Percentiles rank a stretch among this genome's conserved stretches.
Evolutionary conservation across 2,888 invertebrate species (phyloP).

Genomic region (Rhamnusium bicolor): DNA sequence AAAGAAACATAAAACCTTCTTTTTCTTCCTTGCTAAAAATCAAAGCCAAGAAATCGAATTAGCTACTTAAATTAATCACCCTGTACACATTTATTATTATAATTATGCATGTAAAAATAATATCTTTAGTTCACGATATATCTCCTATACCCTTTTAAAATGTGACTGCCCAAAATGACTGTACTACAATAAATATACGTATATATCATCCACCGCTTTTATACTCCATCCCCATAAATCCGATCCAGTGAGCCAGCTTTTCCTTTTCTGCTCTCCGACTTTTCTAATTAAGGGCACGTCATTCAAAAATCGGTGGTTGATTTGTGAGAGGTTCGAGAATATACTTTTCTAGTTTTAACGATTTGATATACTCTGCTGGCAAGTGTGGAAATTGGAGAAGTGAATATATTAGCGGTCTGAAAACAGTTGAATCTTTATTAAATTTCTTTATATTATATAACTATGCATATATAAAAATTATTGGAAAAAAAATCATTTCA

Average conservation of each 20-base stretch:
- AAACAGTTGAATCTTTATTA: conserved; percentile 4
- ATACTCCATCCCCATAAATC: conserved; percentile 22
- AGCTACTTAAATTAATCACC: too few relatives aligned
- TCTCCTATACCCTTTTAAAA: neutral
- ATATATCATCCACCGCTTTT: neutral
- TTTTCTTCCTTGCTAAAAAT: too few relatives aligned
- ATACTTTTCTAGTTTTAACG: conserved; percentile 24
- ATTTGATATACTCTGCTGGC: conserved; percentile 21
- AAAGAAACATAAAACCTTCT: too few relatives aligned
- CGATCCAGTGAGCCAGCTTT: conserved; percentile 20
- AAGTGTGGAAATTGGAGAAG: neutral
- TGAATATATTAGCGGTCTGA: neutral
- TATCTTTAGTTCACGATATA: neutral
- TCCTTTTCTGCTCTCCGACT: conserved; percentile 48
- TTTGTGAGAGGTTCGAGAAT: conserved; percentile 48
- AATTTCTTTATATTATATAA: neutral
- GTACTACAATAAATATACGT: neutral
- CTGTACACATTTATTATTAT: too few relatives aligned
- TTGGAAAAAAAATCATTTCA: neutral
- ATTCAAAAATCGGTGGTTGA: conserved; percentile 60
- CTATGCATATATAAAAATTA: neutral
- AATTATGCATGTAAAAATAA: too few relatives aligned
- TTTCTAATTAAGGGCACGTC: conserved; percentile 61
- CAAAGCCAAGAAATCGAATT: too few relatives aligned
- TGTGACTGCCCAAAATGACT: neutral